Evolutionary conservation across 2,797 vertebrate genomes (phyloP).

Genomic region (Parauchenoglanis punctatus): DNA sequence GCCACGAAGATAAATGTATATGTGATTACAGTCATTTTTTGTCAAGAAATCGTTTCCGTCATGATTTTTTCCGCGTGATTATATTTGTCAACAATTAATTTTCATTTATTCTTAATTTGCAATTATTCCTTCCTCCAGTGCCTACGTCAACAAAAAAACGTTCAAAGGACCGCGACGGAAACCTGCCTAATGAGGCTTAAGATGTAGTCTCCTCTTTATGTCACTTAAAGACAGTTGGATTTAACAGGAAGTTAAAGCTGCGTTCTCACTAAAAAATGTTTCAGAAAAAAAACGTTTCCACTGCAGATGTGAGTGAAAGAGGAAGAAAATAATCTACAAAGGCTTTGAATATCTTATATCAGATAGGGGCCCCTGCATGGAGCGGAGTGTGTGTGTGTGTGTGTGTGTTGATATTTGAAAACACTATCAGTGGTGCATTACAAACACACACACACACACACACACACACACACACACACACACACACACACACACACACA

Average conservation of each 20-base stretch:
- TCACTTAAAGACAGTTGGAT: background rate
- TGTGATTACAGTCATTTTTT: background rate
- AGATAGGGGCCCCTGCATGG: background rate
- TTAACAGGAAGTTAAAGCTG: background rate
- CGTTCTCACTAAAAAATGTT: background rate
- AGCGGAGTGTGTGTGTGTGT: slow-evolving; percentile 15
- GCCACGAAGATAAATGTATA: background rate
- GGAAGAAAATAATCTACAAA: background rate
- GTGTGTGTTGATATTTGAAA: slow-evolving; percentile 14
- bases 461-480: background rate
- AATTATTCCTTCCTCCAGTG: background rate
- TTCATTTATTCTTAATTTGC: background rate
- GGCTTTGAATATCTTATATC: background rate
- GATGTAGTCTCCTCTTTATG: background rate
- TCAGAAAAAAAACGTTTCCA: background rate
- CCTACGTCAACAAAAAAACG: background rate
- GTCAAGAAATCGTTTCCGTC: background rate
- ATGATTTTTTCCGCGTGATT: background rate
- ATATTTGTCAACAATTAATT: background rate
- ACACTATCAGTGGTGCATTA: background rate
- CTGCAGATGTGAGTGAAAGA: background rate
- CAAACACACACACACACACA: too few species aligned
- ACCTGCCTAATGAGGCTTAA: background rate
- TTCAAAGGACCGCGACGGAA: background rate
- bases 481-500: slow-evolving; percentile 4